phyloP scores from a whole-genome alignment of 1,140 invertebrate genomes.

The Drosophila eugracilis region DNA sequence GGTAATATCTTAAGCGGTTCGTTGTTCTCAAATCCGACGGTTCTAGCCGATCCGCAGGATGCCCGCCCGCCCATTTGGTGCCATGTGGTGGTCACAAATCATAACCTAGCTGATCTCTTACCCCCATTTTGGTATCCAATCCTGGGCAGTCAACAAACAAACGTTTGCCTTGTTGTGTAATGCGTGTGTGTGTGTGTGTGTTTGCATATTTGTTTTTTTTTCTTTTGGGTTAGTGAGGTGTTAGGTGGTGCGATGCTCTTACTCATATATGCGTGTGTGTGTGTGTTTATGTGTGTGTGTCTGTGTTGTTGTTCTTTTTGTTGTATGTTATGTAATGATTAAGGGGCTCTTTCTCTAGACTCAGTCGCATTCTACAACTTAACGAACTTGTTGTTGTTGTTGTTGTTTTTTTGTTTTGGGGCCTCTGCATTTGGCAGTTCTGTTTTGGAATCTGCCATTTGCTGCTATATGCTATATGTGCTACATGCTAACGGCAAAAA shows the following conservation, averaged over 20 bases:
- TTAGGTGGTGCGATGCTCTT: conserved; percentile 27
- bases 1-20: conserved; percentile 78
- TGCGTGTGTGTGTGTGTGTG: conserved; percentile 17
- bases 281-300: conserved; percentile 6
- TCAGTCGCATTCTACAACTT: conserved; percentile 71
- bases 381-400: conserved; percentile 27
- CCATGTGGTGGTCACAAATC: conserved; percentile 5
- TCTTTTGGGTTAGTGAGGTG: conserved; percentile 29
- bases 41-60: conserved; percentile 12
- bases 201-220: no score
- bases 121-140: conserved; percentile 13
- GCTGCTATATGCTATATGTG: conserved; percentile 5
- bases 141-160: conserved; percentile 35
- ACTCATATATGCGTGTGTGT: conserved; percentile 43
- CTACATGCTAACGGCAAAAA: not conserved
- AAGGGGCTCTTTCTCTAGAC: conserved; percentile 57
- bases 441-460: conserved; percentile 18
- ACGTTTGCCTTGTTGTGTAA: conserved; percentile 16
- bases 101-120: conserved; percentile 2
- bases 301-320: not conserved
- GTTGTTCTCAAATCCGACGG: conserved; percentile 11
- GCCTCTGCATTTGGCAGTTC: conserved; percentile 12
- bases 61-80: conserved; percentile 12
- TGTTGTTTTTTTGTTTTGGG: conserved; percentile 9
- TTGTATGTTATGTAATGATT: conserved; percentile 50